Evolutionary conservation across 1,140 invertebrate genomes (phyloP).

Genomic region (Halictus rubicundus): DNA sequence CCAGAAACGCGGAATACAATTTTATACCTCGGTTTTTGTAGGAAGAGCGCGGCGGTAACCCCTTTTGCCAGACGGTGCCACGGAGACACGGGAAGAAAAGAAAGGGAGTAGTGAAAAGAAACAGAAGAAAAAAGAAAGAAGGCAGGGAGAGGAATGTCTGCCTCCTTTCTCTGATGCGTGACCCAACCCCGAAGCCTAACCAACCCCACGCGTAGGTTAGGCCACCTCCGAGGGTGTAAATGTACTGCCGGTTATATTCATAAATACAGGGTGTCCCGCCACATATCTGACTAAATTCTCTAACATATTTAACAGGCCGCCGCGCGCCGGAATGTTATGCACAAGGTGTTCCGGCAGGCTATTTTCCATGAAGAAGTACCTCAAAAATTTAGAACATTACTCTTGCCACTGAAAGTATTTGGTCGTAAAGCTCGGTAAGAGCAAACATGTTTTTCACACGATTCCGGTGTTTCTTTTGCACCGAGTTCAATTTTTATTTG

Average conservation of each 20-base stretch:
- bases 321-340: not conserved
- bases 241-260: conserved; percentile 50
- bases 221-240: conserved; percentile 47
- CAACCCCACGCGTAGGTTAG: conserved; percentile 38
- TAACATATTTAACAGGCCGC: not conserved
- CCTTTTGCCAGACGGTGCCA: conserved; percentile 14
- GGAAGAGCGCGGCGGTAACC: conserved; percentile 22
- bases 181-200: conserved; percentile 24
- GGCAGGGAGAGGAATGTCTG: not conserved
- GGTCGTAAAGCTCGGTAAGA: no score
- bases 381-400: no score
- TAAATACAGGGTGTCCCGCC: conserved; percentile 34
- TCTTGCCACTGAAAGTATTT: no score
- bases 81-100: not conserved
- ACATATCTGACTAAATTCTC: not conserved
- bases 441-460: no score
- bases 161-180: conserved; percentile 33
- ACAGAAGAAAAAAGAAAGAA: not conserved
- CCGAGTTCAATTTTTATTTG: no score
- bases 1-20: conserved; percentile 51
- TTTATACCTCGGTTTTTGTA: conserved; percentile 49
- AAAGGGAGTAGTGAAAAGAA: not conserved
- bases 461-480: no score
- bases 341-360: not conserved
- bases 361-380: no score